Evolutionary conservation across 1,140 invertebrate species (phyloP).

Genomic region (Drosophila burlai): DNA sequence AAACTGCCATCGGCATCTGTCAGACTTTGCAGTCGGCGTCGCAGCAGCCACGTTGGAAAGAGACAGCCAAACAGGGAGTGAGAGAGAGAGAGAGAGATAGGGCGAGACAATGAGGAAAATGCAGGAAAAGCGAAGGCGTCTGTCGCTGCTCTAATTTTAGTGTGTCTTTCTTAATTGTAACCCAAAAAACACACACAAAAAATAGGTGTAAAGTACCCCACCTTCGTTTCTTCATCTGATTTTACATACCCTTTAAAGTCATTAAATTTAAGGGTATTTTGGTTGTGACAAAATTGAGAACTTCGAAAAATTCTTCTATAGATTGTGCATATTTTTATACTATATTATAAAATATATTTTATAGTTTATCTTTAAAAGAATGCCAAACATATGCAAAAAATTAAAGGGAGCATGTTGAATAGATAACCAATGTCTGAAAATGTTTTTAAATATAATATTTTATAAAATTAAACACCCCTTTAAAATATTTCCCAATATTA

Average conservation of each 20-base stretch:
- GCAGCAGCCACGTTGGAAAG: constrained; percentile 17
- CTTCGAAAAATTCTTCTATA: not conserved
- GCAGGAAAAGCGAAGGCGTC: constrained; percentile 1
- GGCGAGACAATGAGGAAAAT: not conserved
- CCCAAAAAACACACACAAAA: constrained; percentile 8
- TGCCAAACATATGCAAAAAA: too few species aligned
- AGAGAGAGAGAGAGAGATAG: not conserved
- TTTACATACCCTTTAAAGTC: not conserved
- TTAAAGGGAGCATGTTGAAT: too few species aligned
- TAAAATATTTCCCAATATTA: too few species aligned
- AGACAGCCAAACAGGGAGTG: not conserved
- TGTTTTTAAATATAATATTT: too few species aligned
- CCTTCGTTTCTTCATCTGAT: constrained; percentile 9
- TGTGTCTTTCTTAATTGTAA: constrained; percentile 29
- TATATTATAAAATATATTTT: too few species aligned
- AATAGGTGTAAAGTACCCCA: constrained; percentile 23
- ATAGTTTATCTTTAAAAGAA: too few species aligned
- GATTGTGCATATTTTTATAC: not conserved
- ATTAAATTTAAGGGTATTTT: not conserved
- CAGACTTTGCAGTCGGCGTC: constrained; percentile 10
- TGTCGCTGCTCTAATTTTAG: constrained; percentile 30
- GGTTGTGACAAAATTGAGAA: not conserved
- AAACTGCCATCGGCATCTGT: constrained; percentile 72
- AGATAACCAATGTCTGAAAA: too few species aligned
- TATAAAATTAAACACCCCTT: too few species aligned